A percentile compares a stretch with the other conserved stretches of the same genome.
Evolutionary conservation across 2,888 invertebrate genomes (phyloP).

Genomic region (Yponomeuta sedellus): DNA sequence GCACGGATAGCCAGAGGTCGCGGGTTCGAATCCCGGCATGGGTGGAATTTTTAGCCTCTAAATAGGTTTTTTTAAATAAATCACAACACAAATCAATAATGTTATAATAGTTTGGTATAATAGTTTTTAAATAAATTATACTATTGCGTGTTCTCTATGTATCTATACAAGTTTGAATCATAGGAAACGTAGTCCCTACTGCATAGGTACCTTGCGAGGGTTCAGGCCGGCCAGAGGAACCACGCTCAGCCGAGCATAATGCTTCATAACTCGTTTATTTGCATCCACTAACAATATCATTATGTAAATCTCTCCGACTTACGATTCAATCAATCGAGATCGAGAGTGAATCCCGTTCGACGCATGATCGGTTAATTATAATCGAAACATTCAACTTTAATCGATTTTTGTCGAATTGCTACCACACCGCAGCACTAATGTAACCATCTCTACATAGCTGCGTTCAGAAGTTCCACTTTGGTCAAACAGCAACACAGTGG

Average conservation of each 20-base stretch:
- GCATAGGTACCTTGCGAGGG: not conserved
- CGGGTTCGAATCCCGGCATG: too few species aligned
- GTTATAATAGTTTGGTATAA: too few species aligned
- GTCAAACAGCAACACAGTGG: too few species aligned
- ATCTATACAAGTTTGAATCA: too few species aligned
- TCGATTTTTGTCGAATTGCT: conserved; percentile 7
- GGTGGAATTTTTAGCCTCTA: too few species aligned
- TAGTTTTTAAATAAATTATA: too few species aligned
- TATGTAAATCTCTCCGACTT: conserved; percentile 49
- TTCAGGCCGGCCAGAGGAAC: conserved; percentile 8
- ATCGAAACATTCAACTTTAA: conserved; percentile 8
- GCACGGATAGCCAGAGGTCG: too few species aligned
- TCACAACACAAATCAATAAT: too few species aligned
- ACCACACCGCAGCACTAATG: not conserved
- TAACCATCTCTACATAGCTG: not conserved
- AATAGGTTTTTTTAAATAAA: too few species aligned
- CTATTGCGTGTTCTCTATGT: too few species aligned
- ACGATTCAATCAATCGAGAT: conserved; percentile 43
- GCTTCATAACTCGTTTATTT: conserved; percentile 43
- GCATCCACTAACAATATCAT: conserved; percentile 64
- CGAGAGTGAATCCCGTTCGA: conserved; percentile 54
- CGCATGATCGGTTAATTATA: conserved; percentile 16
- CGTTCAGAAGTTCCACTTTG: not conserved
- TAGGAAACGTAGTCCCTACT: not conserved
- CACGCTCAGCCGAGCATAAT: conserved; percentile 22